Conservation (phyloP, 2,113 vertebrate genomes). For the Pholis gunnellus region DNA sequence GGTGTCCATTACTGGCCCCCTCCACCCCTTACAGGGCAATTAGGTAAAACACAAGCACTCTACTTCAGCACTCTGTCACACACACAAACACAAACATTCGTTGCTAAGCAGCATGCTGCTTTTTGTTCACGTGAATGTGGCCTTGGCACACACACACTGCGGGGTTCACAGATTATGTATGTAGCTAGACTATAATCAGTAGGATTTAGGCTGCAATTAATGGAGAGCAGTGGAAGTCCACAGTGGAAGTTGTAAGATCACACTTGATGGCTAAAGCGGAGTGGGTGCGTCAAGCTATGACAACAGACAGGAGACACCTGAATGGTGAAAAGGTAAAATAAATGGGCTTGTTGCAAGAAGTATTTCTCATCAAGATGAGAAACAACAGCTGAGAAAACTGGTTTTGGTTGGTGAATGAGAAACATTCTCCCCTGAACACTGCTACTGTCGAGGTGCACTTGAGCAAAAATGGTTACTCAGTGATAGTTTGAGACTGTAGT, state of each 20-base stretch:
- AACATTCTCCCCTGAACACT: background rate
- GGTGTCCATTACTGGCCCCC: background rate
- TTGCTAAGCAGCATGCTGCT: conserved; percentile 69
- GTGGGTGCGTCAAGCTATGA: background rate
- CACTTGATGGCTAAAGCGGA: background rate
- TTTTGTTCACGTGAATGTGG: conserved; percentile 47
- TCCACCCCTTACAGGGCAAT: background rate
- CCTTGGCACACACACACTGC: conserved; percentile 30
- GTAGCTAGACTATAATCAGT: conserved; percentile 28
- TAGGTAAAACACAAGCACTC: conserved; percentile 20
- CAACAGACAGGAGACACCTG: background rate
- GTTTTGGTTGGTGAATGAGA: background rate
- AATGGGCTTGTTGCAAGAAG: background rate
- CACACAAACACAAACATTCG: conserved; percentile 24
- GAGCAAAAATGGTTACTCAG: background rate
- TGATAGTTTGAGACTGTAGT: background rate
- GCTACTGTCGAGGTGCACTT: background rate
- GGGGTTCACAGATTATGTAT: conserved; percentile 26
- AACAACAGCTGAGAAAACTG: background rate
- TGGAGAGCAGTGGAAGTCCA: conserved; percentile 1
- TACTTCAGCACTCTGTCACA: background rate
- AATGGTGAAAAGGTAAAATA: background rate
- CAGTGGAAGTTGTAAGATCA: conserved; percentile 10
- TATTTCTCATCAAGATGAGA: background rate
- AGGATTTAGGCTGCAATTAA: conserved; percentile 28